Conservation (phyloP, 92 coral and sea anemone genomes). For the Umimayanthus chanpuru region DNA sequence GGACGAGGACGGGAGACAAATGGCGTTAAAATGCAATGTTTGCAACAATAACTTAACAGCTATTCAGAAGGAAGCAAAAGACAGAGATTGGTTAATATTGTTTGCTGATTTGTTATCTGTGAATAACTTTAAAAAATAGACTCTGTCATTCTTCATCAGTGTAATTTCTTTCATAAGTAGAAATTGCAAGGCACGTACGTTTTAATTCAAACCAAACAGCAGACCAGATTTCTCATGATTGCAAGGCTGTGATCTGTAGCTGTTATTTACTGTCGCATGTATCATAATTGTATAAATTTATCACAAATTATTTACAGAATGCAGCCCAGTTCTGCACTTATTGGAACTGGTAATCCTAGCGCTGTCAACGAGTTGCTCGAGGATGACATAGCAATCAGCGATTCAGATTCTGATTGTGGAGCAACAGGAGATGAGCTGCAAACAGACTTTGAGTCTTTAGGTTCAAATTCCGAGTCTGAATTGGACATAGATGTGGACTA, state of each 20-base stretch:
- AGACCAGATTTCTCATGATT: background rate
- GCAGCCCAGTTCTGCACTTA: slow-evolving; percentile 19
- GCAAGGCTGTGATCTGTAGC: slow-evolving; percentile 12
- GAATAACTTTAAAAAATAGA: too few species aligned
- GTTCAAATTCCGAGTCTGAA: slow-evolving; percentile 38
- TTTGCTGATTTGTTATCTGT: too few species aligned
- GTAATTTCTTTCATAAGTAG: too few species aligned
- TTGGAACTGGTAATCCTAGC: slow-evolving; percentile 39
- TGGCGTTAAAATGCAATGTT: too few species aligned
- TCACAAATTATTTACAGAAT: slow-evolving; percentile 32
- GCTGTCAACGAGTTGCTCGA: slow-evolving; percentile 29
- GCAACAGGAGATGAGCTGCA: slow-evolving; percentile 11
- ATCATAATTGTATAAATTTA: slow-evolving; percentile 16
- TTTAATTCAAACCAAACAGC: slow-evolving; percentile 33
- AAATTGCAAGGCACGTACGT: background rate
- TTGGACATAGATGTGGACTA: slow-evolving; percentile 29
- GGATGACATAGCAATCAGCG: slow-evolving; percentile 26
- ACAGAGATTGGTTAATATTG: too few species aligned
- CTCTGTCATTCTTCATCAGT: too few species aligned
- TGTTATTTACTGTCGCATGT: background rate
- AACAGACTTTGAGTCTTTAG: slow-evolving; percentile 33
- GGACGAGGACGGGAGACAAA: too few species aligned
- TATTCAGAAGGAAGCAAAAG: too few species aligned
- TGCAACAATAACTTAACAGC: too few species aligned
- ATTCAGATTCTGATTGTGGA: slow-evolving; percentile 35